phyloP scores from a whole-genome alignment of 2,113 vertebrate genomes.

The Sinocyclocheilus rhinocerous region DNA sequence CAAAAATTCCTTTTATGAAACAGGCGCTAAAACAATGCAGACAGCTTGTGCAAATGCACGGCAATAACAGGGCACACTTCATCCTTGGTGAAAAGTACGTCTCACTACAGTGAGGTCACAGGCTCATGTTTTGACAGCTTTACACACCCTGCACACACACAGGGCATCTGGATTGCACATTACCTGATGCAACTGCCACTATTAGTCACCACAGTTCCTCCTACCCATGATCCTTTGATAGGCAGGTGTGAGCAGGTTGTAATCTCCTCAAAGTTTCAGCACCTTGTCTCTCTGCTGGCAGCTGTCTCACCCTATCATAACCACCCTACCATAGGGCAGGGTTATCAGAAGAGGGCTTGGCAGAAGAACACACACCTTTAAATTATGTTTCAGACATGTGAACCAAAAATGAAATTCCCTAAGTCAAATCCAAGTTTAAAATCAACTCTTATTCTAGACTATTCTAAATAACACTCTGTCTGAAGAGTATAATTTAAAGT shows the following conservation, averaged over 20 bases:
- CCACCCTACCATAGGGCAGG: background rate
- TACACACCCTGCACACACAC: constrained; percentile 12
- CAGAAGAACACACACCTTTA: background rate
- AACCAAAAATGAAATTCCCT: background rate
- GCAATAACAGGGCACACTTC: background rate
- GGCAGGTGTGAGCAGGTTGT: background rate
- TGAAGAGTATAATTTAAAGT: background rate
- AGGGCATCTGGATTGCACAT: constrained; percentile 4
- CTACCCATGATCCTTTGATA: background rate
- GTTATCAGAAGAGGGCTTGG: constrained; percentile 5
- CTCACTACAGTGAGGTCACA: background rate
- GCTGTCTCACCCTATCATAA: constrained; percentile 17
- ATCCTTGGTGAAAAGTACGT: background rate
- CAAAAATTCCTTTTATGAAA: background rate
- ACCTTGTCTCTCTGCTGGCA: background rate
- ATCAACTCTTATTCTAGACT: background rate
- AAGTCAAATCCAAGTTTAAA: background rate
- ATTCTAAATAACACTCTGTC: background rate
- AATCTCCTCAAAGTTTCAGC: background rate
- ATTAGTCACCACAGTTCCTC: constrained; percentile 5
- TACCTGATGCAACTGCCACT: background rate
- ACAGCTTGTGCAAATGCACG: background rate
- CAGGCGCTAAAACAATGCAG: background rate
- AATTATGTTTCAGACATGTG: constrained; percentile 1
- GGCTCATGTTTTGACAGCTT: background rate